Base-by-base conservation (phyloP, 2,888 invertebrate genomes). In the Nudaria mundana region DNA sequence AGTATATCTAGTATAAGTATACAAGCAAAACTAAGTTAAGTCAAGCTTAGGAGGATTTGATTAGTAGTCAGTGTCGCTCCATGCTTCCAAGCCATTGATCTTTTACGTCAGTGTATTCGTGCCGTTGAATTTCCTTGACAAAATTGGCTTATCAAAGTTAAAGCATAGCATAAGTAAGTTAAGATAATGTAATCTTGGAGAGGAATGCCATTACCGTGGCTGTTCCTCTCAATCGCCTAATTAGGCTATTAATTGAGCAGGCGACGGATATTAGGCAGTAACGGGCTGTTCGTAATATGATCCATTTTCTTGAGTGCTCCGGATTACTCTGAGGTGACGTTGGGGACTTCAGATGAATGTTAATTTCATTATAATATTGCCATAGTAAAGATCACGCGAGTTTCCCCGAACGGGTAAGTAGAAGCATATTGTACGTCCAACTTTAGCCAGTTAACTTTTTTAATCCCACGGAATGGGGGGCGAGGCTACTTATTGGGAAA, bases 241-340 rank as follows among this genome's bases (percentile, higher is more conserved):
- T 76, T 73, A 71, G 52, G 47, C 50, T 52, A 63, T 60, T 74
- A 74, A 71, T 74, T 63, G 69, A 56, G 55, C 42, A 54, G 66
- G 63, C 60, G 64, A 63, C 61, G 57, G 53, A 62, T 67, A 69
- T 69, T 69, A 71, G 61, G 52, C 54, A 50, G 49, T 49, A 48
- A 56, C 53, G 42, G 51, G 47, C 49, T 47, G 41, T 45, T 14
- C 40, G 39, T 57, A 57, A 57, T 53, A 58, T 48, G 47, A 45
- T 49, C 54, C 48, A 57, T 57, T 57, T 57, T 35, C 47, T 46
- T 40, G 61, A 63, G 66, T 66, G 55, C 57, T 52, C 28, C 40
- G 49, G 66, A 65, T 63, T 59, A 60, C 41, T 24, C 22, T 40
- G 44, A 56, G 52, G 43, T 48, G 45, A 30, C 35, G 39, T 12